Evolutionary conservation across 2,113 vertebrate species (phyloP), one percentile per base, ranked within the genome.

Genomic region (Silurus asotus): DNA sequence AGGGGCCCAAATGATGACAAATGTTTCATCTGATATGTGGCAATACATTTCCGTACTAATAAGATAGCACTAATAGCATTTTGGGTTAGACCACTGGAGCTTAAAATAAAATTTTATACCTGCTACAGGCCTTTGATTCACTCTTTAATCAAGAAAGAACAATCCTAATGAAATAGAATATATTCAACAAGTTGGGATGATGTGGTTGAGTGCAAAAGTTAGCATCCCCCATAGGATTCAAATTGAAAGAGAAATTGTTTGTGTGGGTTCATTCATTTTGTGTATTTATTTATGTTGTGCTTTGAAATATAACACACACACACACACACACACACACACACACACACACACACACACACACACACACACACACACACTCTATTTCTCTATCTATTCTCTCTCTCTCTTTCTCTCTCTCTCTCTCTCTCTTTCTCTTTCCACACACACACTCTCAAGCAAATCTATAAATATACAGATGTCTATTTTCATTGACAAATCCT

Each of bases 1-100:
- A 81, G 84, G 80, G 88, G 89, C 82, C 64, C 8, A 83, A 90
- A 82, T 90, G 84, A 86, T 83, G 89, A 93, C 77, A 86, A 85
- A 91, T 89, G 89, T 80, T 91, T 79, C 59, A 69, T 88, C 81
- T 87, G 8, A 59, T 17, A 80, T 61, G 9, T 23, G 83, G 64
- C 53, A 62, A 69, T 72, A 61, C 55, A 48, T 59, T 51, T 67
- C 59, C 8, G 3, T 75, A 49, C 72, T 84, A 72, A 89, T 67
- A 23, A 20, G 64, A 84, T 10, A 49, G 56, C 28, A 80, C 5
- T n/a, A 48, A 79, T 62, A 61, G 6, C 53, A 67, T 81, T 61
- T 53, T 51, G 61, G 2, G 49, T 48, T 59, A 25, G 37, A 62
- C 23, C 82, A 74, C 49, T 59, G 45, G 8, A 61, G 76, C 23